Base-by-base conservation (phyloP, 2,888 invertebrate species). In the Belgica antarctica region DNA sequence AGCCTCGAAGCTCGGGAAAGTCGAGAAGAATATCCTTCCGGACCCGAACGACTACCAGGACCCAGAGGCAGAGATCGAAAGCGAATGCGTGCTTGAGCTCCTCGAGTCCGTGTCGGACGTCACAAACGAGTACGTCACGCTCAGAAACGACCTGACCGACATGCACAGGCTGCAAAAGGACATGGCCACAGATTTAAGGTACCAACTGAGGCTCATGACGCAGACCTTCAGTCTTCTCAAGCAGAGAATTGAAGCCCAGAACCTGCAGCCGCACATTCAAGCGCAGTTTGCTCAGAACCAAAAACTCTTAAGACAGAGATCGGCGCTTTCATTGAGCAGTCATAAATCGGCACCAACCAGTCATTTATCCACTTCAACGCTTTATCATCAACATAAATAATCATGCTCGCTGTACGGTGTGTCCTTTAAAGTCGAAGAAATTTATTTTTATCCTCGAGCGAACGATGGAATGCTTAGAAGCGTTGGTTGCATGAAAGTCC, bases 141-240 rank as follows among this genome's bases (percentile, higher is more conserved):
- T 92, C 70, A 85, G 89, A 34, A 87, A 87, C 76, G 90, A 92
- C 79, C 84, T 92, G 75, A 83, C 86, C 74, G 91, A 91, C 76
- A 89, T 90, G 73, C 90, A 91, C 77, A 89, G 89, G 72, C 79
- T 91, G 74, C 90, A 91, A 79, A 85, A 88, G 73, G 90, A 92
- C 80, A 83, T 91, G 74, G 89, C 89, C 36, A 85, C 84, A 72
- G 85, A 89, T n/a, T 84, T 91, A 72, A 86, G 88, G 73, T 82
- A 85, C 71, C 90, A 91, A 77, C 83, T 91, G 75, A 76, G 76
- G 71, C 75, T 74, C 71, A 80, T 91, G 78, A 89, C 90, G 77
- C 86, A 87, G 70, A 88, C 88, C 76, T 91, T 89, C 78, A 87
- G 88, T 75, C 80, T 85, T 72, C 81, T 91, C 52, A 86, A 89